A percentile compares a stretch with the other conserved stretches of the same genome.
Evolutionary conservation across 2,888 invertebrate species (phyloP).

Genomic region (Lycaena phlaeas): DNA sequence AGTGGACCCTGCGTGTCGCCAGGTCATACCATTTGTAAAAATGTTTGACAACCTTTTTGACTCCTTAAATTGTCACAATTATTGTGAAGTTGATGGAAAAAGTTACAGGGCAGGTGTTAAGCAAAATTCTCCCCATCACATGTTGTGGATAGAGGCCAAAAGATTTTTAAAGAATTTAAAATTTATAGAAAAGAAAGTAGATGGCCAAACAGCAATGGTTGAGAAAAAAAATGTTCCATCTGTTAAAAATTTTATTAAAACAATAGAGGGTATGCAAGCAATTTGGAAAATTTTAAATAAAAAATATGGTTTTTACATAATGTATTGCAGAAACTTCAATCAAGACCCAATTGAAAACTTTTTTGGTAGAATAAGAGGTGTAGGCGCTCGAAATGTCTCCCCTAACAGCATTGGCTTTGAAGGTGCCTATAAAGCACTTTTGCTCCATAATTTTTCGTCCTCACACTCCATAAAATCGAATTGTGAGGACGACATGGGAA

Average conservation of each 20-base stretch:
- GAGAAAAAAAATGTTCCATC: background rate
- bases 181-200: background rate
- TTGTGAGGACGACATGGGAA: conserved; percentile 7
- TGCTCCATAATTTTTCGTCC: conserved; percentile 12
- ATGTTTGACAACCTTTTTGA: conserved; percentile 22
- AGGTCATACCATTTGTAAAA: conserved; percentile 8
- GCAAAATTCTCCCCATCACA: conserved; percentile 14
- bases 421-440: conserved; percentile 6
- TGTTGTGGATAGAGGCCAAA: background rate
- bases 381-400: conserved; percentile 10
- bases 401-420: conserved; percentile 10
- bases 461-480: conserved; percentile 9
- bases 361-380: conserved; percentile 12
- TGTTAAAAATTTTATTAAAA: background rate
- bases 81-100: conserved; percentile 18
- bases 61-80: conserved; percentile 14
- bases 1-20: conserved; percentile 5
- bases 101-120: conserved; percentile 16
- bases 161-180: background rate
- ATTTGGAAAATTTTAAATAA: background rate
- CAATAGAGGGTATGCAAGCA: background rate
- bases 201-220: background rate
- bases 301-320: background rate
- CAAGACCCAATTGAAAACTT: conserved; percentile 14
- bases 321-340: conserved; percentile 6